Evolutionary conservation across 2,888 invertebrate genomes (phyloP), one percentile per base, ranked within the genome.

Genomic region (Chrysopilus asiliformis): DNA sequence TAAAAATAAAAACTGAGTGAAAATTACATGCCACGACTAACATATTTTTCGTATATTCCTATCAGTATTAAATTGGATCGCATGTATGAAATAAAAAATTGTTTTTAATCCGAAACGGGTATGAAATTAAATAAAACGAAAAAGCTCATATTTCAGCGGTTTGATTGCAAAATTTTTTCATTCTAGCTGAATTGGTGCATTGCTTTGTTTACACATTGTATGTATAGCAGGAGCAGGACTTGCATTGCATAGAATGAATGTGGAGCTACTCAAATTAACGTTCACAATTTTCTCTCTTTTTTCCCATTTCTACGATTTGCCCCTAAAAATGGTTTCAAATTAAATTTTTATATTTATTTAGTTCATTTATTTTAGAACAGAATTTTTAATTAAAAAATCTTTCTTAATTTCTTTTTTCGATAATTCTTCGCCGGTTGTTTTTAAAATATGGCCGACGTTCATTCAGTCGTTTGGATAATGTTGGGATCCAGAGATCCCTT

Each of bases 321-420:
- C 3, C 17, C 22, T 22, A 8, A 22, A 22, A 22, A 22, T 22
- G 7, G 22, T 10, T 22, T 22, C 28, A 41, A 41, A 41, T 41
- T 41, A 38, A 38, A 40, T 34, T 29, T 27, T 24, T 31, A 31
- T 39, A 42, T 42, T 42, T 42, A 42, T 45, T 47, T 40, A 41
- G 44, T 46, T 37, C 45, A 42, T 44, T 42, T 45, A 44, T 45
- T 44, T 44, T 43, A 43, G 30, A 40, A 41, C 39, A 16, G 35
- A 41, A 43, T 43, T 47, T 47, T 47, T 47, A 45, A 47, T 45
- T 47, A 45, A 46, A 47, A 45, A 45, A 42, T 25, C n/a, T n/a
- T n/a, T n/a, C n/a, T n/a, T n/a, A n/a, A n/a, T n/a, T n/a, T n/a
- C n/a, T n/a, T n/a, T n/a, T n/a, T n/a, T n/a, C n/a, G n/a, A n/a